Evolutionary conservation across 2,797 vertebrate species (phyloP), one percentile per base, ranked within the genome.

Genomic region (Hemitrygon akajei): DNA sequence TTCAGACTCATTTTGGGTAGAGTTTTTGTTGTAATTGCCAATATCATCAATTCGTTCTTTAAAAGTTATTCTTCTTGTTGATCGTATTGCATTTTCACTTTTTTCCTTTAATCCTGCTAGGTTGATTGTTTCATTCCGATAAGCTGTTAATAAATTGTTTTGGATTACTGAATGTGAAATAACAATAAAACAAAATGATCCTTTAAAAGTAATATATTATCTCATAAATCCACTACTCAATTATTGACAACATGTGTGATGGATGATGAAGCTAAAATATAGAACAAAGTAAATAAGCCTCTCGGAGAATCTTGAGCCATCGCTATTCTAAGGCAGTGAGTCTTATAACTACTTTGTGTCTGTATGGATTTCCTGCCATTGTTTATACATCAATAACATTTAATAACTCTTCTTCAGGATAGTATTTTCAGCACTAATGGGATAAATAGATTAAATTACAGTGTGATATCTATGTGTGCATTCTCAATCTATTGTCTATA

Each of bases 371-470:
- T 58, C 81, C 47, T 58, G 56, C 58, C 47, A 4, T 56, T 84
- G 81, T 84, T 84, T 84, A 40, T 84, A 27, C 56, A 84, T 84
- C 47, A 58, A 30, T 84, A 58, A 84, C 47, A 84, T 84, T 56
- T 84, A 84, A 84, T 84, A 84, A 84, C 9, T 12, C 47, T 58
- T 27, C 3, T 40, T 9, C 30, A 84, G 81, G 58, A 3, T 56
- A 58, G 20, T 47, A 25, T 30, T 58, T 56, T 4, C 47, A 30
- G 47, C 10, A 11, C 25, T 58, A 84, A 84, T 84, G 81, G 81
- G 81, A 30, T 84, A 58, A 84, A 25, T 84, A 58, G 25, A 84
- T 12, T 84, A 0, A 84, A 14, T 84, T 84, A 58, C 47, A 84
- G 27, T 84, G 10, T 58, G 6, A 56, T 58, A 58, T 30, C 10